Percentiles rank a stretch among this genome's conserved stretches.
Conservation (phyloP, 1,140 invertebrate species). For the Charaxes varanes region DNA sequence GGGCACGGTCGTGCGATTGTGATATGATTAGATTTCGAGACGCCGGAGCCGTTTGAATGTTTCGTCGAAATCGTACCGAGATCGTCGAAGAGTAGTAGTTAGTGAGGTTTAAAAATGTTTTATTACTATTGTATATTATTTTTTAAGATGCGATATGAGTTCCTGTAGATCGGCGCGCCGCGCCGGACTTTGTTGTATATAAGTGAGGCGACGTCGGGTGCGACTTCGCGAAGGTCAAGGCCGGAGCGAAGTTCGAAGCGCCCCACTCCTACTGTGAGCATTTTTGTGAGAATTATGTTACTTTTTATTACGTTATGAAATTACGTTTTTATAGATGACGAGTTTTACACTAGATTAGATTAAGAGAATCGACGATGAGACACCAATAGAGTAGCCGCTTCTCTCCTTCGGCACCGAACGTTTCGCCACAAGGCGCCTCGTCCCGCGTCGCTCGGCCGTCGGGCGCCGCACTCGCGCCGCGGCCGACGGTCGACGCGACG, state of each 20-base stretch:
- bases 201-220: conserved; percentile 37
- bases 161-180: conserved; percentile 63
- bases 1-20: conserved; percentile 72
- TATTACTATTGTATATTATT: conserved; percentile 72
- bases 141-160: conserved; percentile 73
- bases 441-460: conserved; percentile 21
- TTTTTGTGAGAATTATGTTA: conserved; percentile 71
- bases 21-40: conserved; percentile 70
- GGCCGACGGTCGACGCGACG: conserved; percentile 51
- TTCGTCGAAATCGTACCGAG: conserved; percentile 64
- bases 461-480: conserved; percentile 33
- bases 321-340: conserved; percentile 61
- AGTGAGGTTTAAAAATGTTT: conserved; percentile 73
- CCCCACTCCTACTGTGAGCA: conserved; percentile 65
- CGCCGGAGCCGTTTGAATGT: conserved; percentile 63
- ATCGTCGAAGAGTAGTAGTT: conserved; percentile 70
- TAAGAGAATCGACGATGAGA: conserved; percentile 73
- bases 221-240: conserved; percentile 24
- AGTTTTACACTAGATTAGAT: conserved; percentile 73
- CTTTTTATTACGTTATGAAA: conserved; percentile 63
- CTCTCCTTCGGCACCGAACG: conserved; percentile 66
- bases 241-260: conserved; percentile 47
- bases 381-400: conserved; percentile 75
- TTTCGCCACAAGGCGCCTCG: conserved; percentile 50
- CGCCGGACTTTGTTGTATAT: conserved; percentile 63